Conservation (phyloP, 2,113 vertebrate species). For the Aptenodytes patagonicus region DNA sequence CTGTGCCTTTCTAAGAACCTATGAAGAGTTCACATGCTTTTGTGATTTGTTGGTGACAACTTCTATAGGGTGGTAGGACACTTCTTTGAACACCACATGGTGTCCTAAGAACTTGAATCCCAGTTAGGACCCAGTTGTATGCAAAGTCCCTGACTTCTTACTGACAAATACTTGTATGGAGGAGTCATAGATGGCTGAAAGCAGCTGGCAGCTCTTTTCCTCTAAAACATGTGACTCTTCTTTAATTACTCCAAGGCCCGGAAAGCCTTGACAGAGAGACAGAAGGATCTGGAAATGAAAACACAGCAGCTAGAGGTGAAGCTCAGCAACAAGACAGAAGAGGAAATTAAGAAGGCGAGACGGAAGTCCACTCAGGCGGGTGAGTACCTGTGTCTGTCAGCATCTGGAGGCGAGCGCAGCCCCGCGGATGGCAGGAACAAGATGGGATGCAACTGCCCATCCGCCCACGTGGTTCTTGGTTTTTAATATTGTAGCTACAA, state of each 20-base stretch:
- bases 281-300: slow-evolving; percentile 96
- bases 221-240: not conserved
- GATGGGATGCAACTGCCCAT: not conserved
- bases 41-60: not conserved
- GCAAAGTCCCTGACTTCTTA: not conserved
- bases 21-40: not conserved
- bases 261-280: slow-evolving; percentile 90
- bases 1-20: not conserved
- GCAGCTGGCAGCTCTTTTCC: not conserved
- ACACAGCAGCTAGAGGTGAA: slow-evolving; percentile 96
- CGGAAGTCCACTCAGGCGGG: slow-evolving; percentile 98
- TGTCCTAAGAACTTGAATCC: not conserved
- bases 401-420: rapidly evolving
- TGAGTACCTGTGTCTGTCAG: slow-evolving; percentile 39
- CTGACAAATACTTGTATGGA: not conserved
- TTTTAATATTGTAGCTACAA: not conserved
- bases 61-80: not conserved
- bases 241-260: slow-evolving; percentile 79
- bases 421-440: rapidly evolving
- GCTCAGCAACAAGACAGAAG: slow-evolving; percentile 93
- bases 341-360: slow-evolving; percentile 97
- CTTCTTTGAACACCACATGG: not conserved
- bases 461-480: rapidly evolving
- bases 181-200: not conserved
- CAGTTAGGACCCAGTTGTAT: not conserved